These are phyloP conservation scores for Bungarus multicinctus DNA, from an alignment of 2,113 vertebrate species.

Conservation along the genomic window DNA sequence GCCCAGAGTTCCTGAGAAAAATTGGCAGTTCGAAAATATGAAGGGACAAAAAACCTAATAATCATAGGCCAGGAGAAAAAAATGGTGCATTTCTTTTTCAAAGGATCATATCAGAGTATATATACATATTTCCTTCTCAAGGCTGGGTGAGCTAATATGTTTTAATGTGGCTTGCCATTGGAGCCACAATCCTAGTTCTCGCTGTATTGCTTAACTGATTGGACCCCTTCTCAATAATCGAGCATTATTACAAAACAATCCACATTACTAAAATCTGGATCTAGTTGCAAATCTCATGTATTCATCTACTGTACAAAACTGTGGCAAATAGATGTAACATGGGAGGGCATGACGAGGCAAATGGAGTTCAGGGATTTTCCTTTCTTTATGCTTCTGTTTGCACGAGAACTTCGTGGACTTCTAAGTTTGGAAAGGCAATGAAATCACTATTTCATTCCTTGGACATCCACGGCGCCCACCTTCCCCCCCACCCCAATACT, in stretches of 20 bases:
- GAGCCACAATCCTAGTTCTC: background rate
- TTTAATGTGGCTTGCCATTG: background rate
- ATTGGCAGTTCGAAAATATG: no score
- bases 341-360: no score
- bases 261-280: background rate
- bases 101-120: background rate
- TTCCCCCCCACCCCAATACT: background rate
- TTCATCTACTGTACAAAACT: background rate
- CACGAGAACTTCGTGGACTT: background rate
- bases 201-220: background rate
- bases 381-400: background rate
- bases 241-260: background rate
- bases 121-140: background rate
- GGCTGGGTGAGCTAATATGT: background rate
- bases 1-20: no score
- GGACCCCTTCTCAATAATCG: no score
- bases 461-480: background rate
- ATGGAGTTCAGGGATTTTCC: background rate
- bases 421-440: background rate
- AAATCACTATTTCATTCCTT: background rate
- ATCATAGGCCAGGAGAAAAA: background rate
- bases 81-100: background rate
- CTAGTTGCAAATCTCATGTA: background rate
- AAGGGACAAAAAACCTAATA: no score
- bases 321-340: background rate